Evolutionary conservation across 2,888 invertebrate species (phyloP), one percentile per base, ranked within the genome.

Genomic region (Argyresthia goedartella): DNA sequence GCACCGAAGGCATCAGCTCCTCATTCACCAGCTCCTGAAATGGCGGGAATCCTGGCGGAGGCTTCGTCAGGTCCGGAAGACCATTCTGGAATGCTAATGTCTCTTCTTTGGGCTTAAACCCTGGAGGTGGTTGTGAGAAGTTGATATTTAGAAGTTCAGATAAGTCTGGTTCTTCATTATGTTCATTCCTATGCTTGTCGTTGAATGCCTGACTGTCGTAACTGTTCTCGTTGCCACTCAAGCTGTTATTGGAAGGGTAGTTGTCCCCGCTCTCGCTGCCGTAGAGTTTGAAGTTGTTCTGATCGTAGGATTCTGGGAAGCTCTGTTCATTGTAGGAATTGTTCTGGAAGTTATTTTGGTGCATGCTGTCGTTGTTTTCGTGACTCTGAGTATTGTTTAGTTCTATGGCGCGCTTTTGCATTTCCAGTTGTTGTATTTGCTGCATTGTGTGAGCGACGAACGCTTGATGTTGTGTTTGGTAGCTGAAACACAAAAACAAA

Each of bases 391-490:
- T 71, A 57, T 67, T 86, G 63, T 72, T 87, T 78, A 86, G 66
- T 59, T 92, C 91, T 39, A 92, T 71, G 0, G 88, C 88, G 59
- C 91, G 89, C 65, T 92, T 94, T 70, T 95, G 94, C 72, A 93
- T 91, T 69, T 95, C 94, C 50, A 94, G 82, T 62, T 92, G 94
- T 65, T 94, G 92, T 63, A 97, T 95, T 76, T 96, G 96, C 69
- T 95, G 93, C 78, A 94, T 88, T 7, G 97, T 94, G 81, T 99
- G 99, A 54, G 92, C 90, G 10, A 96, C 94, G 73, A 97, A 99
- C 10, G 97, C 95, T 76, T 97, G 95, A 84, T 99, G 99, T 71
- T 99, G 99, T 43, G 94, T 91, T 81, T 96, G 94, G 67, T 97
- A 95, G 64, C 92, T 92, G 69, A 52, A 84, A 76, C 45, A 51